Base-by-base conservation (phyloP, 2,113 vertebrate species). In the Gopherus flavomarginatus region DNA sequence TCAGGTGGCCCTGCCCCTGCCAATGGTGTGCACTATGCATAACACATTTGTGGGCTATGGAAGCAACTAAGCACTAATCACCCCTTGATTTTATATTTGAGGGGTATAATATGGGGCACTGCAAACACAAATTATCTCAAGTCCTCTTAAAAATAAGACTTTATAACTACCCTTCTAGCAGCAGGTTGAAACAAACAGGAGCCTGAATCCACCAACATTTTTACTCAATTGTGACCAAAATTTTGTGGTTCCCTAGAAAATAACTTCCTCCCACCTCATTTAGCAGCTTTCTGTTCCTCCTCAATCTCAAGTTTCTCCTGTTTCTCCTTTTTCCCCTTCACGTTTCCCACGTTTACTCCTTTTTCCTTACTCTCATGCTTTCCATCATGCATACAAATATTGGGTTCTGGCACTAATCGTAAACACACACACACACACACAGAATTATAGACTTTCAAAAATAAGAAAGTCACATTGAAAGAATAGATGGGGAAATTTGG, bases 21-120 rank as follows among this genome's bases (percentile, higher is more conserved):
- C 62, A n/a, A 69, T 69, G 16, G 16, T 69, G 7, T n/a, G 35
- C 31, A 69, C 62, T 19, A 3, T 69, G 62, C 2, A 2, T 69
- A 69, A n/a, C 16, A 2, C 62, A n/a, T 8, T 8, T 69, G 19
- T 9, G 35, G 62, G 35, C 31, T 69, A 21, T 17, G 3, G 62
- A 16, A 35, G 35, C 62, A 92, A 96, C 92, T 96, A 95, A 96
- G 96, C 83, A 88, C 38, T 0, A 97, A 81, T 92, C 93, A 96
- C n/a, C 65, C 82, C 92, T 83, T 47, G 49, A 83, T 86, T 89
- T 92, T 96, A 75, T 78, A 44, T 90, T 92, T 81, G 50, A 78
- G 86, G 93, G 83, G 65, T 89, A 94, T 22, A 83, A 87, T 84
- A 92, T 89, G 95, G 83, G 83, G 93, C 42, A 27, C 12, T 22